A percentile compares a stretch with the other conserved stretches of the same genome.
Conservation (phyloP, 2,888 invertebrate species). For the Andrena flavipes region DNA sequence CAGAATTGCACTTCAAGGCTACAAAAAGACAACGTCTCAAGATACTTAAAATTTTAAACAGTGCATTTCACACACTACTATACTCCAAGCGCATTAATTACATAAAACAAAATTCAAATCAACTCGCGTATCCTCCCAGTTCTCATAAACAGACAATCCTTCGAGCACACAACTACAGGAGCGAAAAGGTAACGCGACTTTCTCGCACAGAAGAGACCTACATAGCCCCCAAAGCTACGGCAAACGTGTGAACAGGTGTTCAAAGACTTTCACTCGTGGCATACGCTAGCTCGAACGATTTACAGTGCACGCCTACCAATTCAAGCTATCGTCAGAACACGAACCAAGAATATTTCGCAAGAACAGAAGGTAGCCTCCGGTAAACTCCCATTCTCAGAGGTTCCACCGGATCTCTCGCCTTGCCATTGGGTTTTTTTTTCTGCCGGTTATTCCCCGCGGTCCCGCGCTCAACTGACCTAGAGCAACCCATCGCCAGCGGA, state of each 20-base stretch:
- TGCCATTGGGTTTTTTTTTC: not conserved
- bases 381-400: not conserved
- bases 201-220: not conserved
- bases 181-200: not conserved
- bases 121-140: not conserved
- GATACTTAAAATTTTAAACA: no score
- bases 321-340: not conserved
- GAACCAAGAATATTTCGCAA: not conserved
- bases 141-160: not conserved
- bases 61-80: no score
- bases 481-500: conserved; percentile 13
- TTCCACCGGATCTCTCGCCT: not conserved
- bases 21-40: no score
- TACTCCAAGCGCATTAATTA: no score
- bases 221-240: not conserved
- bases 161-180: not conserved
- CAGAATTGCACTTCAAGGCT: no score
- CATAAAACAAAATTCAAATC: no score
- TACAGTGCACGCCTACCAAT: not conserved
- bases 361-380: not conserved
- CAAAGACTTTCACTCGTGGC: conserved; percentile 39
- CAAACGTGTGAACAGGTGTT: conserved; percentile 5
- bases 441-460: not conserved
- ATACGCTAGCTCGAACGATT: conserved; percentile 20
- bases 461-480: conserved; percentile 44